Evolutionary conservation across 1,140 invertebrate species (phyloP), one percentile per base, ranked within the genome.

Genomic region (Episyrphus balteatus): DNA sequence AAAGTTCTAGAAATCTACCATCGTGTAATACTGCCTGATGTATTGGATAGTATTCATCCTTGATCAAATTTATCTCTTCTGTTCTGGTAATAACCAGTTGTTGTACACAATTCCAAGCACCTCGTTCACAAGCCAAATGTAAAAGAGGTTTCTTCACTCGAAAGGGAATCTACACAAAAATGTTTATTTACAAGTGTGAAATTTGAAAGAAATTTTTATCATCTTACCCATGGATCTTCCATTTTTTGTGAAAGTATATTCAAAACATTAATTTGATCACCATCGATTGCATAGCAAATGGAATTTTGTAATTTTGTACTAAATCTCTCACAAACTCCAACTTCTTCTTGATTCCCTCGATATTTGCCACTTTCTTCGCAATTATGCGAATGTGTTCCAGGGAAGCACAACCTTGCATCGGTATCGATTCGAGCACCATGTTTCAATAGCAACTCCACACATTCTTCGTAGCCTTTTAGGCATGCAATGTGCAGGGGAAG

Each of bases 41-140:
- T 44, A 85, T 82, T 7, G 82, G 82, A 68, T 81, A 84, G 61
- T 83, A 84, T 69, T 85, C 82, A 58, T 85, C 82, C 67, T 81
- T 83, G 42, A 82, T 77, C 40, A 81, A 74, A 61, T 85, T 82
- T 12, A 85, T 81, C 66, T 85, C 82, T 52, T 84, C 81, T 21
- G 76, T 76, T 34, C 82, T 69, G 42, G 80, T 79, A 12, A 74
- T 68, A 9, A 75, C 76, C 30, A 84, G 62, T 64, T 78, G 81
- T 55, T 81, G 77, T 0, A 81, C 80, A 65, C 81, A 84, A 46
- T 77, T 74, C 80, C 81, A 84, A 21, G 82, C 81, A 17, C 79
- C 81, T 33, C 79, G 63, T 57, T 83, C 80, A 55, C 80, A 83
- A 1, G 81, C 80, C 18, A 80, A 73, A 52, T 83, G 80, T 31